Evolutionary conservation across 2,113 vertebrate genomes (phyloP).

Genomic region (western clawed frog (Xenopus tropicalis)): UCB_Xtro_10.0 CM004446.2:26121001-26121500

Average conservation of each 20-base stretch:
- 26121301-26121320: not conserved
- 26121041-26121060: too few species aligned
- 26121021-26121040: too few species aligned
- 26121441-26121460: too few species aligned
- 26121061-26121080: not conserved
- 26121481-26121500: too few species aligned
- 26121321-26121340: not conserved
- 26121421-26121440: too few species aligned
- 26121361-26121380: too few species aligned
- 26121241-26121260: not conserved
- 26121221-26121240: conserved; percentile 22
- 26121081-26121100: not conserved
- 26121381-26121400: too few species aligned
- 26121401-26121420: too few species aligned
- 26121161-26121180: conserved; percentile 17
- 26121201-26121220: conserved; percentile 25
- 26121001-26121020: too few species aligned
- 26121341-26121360: too few species aligned
- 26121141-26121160: conserved; percentile 9
- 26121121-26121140: conserved; percentile 3
- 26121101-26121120: conserved; percentile 7
- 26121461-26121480: too few species aligned
- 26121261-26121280: conserved; percentile 17
- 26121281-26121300: not conserved
- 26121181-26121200: conserved; percentile 8